These are phyloP conservation scores for Parasteatoda tepidariorum DNA, from an alignment of 1,140 invertebrate genomes.

Conservation along the genomic window DNA sequence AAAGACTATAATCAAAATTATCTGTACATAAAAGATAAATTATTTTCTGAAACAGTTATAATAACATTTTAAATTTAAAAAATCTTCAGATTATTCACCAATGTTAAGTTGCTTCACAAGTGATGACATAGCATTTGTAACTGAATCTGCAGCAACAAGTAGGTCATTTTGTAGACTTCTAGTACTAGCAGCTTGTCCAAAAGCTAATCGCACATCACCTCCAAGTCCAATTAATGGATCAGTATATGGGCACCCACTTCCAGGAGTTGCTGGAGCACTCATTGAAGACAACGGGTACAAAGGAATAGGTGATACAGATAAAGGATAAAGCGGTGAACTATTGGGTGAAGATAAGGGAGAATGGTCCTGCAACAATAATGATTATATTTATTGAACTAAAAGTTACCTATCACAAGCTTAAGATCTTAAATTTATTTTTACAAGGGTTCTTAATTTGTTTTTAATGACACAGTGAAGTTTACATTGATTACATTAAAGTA, in stretches of 20 bases:
- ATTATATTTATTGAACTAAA: background rate
- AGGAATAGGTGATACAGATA: slow-evolving; percentile 78
- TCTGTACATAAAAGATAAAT: no score
- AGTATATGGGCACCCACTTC: slow-evolving; percentile 66
- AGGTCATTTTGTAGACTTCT: slow-evolving; percentile 73
- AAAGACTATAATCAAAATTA: no score
- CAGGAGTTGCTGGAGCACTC: slow-evolving; percentile 79
- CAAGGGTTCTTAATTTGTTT: background rate
- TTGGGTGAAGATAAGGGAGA: slow-evolving; percentile 90
- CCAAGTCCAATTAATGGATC: slow-evolving; percentile 70
- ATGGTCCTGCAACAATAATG: slow-evolving; percentile 71
- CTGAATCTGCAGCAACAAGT: slow-evolving; percentile 91
- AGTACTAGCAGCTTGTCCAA: slow-evolving; percentile 25
- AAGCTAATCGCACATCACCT: slow-evolving; percentile 65
- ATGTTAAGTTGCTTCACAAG: slow-evolving; percentile 94
- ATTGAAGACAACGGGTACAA: slow-evolving; percentile 72
- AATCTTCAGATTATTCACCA: slow-evolving; percentile 17
- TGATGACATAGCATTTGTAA: slow-evolving; percentile 96
- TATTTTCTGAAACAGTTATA: no score
- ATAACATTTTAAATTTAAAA: slow-evolving; percentile 2
- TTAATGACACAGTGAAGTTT: no score
- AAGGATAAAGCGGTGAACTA: slow-evolving; percentile 82
- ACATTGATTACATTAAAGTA: no score
- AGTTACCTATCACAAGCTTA: no score
- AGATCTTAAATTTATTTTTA: background rate